Evolutionary conservation across 1,140 invertebrate genomes (phyloP), one percentile per base, ranked within the genome.

Genomic region (Drosophila persimilis): DNA sequence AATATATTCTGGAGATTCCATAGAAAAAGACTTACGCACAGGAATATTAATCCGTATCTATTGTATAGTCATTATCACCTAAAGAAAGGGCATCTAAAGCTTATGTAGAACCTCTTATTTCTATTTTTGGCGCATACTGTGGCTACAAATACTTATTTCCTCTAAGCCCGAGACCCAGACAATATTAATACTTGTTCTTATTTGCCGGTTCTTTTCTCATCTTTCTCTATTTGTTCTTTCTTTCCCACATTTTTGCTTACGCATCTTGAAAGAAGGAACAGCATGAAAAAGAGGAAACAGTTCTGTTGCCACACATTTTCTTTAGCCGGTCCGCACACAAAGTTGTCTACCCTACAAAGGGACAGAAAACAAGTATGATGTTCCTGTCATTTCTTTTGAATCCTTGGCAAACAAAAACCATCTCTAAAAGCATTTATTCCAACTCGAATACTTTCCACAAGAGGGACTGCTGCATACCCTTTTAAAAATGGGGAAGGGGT

Each of bases 41-140:
- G 20, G 17, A 17, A 17, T 17, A 17, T 17, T 17, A 17, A 24
- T 24, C 24, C 5, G 3, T 24, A 26, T 26, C 3, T 5, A 4
- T 24, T 24, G 24, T 4, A 24, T 24, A 24, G 24, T 24, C 4
- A 4, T 24, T 5, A 5, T 4, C 24, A 26, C 5, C 4, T 5
- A 26, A 26, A 26, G 24, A 1, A 13, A 39, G 11, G 9, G 31
- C 11, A 39, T 39, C 41, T 6, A 22, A 57, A 31, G 41, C 67
- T 53, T 3, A 4, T 53, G 26, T 64, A 62, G 52, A 50, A 46
- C 44, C 57, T 73, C 20, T 58, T 58, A 53, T 64, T 57, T 74
- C 71, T 74, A 74, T 73, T 74, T 74, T 58, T 50, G 44, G 70
- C 24, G 2, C 24, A 53, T 43, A 45, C 55, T 44, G 13, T 17